Evolutionary conservation across 2,888 invertebrate genomes (phyloP).

Genomic region (Sminthurides aquaticus): DNA sequence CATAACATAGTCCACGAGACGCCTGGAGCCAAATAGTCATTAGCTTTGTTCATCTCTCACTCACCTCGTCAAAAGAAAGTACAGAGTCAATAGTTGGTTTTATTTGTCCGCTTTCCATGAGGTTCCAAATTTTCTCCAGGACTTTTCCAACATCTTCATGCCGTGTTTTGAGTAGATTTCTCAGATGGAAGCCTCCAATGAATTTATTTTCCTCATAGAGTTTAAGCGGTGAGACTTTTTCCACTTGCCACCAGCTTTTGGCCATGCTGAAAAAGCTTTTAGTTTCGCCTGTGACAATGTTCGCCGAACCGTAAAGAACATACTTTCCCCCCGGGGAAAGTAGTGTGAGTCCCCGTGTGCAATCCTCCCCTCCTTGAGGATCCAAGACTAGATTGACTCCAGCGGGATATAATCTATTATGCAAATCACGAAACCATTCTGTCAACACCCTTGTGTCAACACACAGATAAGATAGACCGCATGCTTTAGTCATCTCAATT

Average conservation of each 20-base stretch:
- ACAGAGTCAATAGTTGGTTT: slow-evolving; percentile 75
- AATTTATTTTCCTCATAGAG: slow-evolving; percentile 82
- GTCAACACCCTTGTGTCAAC: not conserved
- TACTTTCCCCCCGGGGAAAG: slow-evolving; percentile 84
- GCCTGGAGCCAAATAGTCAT: not conserved
- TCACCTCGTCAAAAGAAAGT: slow-evolving; percentile 79
- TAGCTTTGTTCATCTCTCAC: slow-evolving; percentile 42
- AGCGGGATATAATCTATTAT: slow-evolving; percentile 58
- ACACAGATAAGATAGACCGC: too few relatives aligned
- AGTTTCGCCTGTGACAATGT: slow-evolving; percentile 82
- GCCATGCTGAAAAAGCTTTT: slow-evolving; percentile 86
- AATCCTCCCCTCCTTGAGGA: slow-evolving; percentile 81
- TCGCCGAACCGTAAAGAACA: slow-evolving; percentile 77
- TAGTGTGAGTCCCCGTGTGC: slow-evolving; percentile 72
- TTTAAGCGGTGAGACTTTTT: slow-evolving; percentile 80
- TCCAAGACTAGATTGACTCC: slow-evolving; percentile 82
- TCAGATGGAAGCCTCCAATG: slow-evolving; percentile 72
- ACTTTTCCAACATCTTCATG: slow-evolving; percentile 63
- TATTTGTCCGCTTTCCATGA: slow-evolving; percentile 71
- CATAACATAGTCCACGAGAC: not conserved
- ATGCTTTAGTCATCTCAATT: too few relatives aligned
- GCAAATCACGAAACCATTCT: not conserved
- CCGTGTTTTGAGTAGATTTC: slow-evolving; percentile 70
- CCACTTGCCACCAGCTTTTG: slow-evolving; percentile 77
- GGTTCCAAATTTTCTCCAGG: slow-evolving; percentile 63